Percentiles rank a stretch among this genome's conserved stretches.
phyloP scores from a whole-genome alignment of 2,888 invertebrate species.

The Argyra leucocephala region DNA sequence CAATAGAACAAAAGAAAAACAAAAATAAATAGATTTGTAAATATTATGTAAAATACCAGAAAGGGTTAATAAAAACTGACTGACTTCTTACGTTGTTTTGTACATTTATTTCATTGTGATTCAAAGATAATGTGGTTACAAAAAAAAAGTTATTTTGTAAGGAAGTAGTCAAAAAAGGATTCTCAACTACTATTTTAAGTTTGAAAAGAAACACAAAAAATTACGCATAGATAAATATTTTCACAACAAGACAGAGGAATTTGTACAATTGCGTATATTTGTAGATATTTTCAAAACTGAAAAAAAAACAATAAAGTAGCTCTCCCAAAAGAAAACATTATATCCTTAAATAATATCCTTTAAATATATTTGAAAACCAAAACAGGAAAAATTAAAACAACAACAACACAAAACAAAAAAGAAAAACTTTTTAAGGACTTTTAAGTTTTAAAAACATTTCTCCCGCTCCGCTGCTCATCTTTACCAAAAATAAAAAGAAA shows the following conservation, averaged over 20 bases:
- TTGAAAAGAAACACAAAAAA: background rate
- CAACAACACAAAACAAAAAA: background rate
- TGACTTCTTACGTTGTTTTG: too few relatives aligned
- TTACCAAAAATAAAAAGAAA: too few relatives aligned
- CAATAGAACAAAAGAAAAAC: too few relatives aligned
- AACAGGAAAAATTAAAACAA: background rate
- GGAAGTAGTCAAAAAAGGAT: background rate
- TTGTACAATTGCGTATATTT: too few relatives aligned
- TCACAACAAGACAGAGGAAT: background rate
- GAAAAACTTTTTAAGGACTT: background rate
- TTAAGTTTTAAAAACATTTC: background rate
- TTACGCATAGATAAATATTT: background rate
- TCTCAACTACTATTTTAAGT: too few relatives aligned
- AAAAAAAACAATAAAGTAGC: background rate
- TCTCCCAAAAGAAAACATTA: slow-evolving; percentile 3
- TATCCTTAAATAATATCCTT: slow-evolving; percentile 1
- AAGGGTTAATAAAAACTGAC: slow-evolving; percentile 2
- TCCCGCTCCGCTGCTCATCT: background rate
- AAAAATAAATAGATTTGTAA: too few relatives aligned
- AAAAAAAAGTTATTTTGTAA: background rate
- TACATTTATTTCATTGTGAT: too few relatives aligned
- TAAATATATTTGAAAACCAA: background rate
- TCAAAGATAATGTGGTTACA: too few relatives aligned
- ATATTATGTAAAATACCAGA: too few relatives aligned
- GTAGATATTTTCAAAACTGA: background rate